A percentile compares a stretch with the other conserved stretches of the same genome.
Evolutionary conservation across 2,888 invertebrate genomes (phyloP).

Genomic region (Trichacis sp.): DNA sequence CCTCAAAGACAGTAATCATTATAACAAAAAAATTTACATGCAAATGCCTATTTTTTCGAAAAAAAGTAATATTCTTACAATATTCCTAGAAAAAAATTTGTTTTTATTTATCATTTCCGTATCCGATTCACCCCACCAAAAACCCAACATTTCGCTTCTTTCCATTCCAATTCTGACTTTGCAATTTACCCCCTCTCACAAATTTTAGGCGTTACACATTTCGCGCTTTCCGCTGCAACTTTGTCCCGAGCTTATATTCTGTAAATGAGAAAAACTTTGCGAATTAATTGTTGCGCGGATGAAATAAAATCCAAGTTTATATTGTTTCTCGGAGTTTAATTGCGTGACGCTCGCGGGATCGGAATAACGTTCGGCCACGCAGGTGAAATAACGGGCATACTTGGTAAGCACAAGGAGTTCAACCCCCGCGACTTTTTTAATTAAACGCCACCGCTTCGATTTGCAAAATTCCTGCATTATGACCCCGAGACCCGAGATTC

Average conservation of each 20-base stretch:
- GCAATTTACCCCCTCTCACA: conserved; percentile 14
- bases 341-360: conserved; percentile 30
- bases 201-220: neutral
- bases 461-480: conserved; percentile 27
- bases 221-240: neutral
- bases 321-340: conserved; percentile 26
- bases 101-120: no score
- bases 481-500: conserved; percentile 32
- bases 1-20: no score
- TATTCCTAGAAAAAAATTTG: no score
- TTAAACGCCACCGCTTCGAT: conserved; percentile 29
- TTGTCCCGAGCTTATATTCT: neutral
- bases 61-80: no score
- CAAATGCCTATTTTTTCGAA: no score
- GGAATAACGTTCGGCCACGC: conserved; percentile 33
- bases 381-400: conserved; percentile 32
- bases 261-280: neutral
- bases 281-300: neutral
- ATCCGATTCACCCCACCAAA: no score
- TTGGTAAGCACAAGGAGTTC: conserved; percentile 35
- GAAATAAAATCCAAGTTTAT: conserved; percentile 10
- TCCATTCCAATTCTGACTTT: neutral
- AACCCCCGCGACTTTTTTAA: conserved; percentile 37
- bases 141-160: no score
- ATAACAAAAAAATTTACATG: no score